Evolutionary conservation across 2,888 invertebrate genomes (phyloP).

Genomic region (Argyra leucocephala): DNA sequence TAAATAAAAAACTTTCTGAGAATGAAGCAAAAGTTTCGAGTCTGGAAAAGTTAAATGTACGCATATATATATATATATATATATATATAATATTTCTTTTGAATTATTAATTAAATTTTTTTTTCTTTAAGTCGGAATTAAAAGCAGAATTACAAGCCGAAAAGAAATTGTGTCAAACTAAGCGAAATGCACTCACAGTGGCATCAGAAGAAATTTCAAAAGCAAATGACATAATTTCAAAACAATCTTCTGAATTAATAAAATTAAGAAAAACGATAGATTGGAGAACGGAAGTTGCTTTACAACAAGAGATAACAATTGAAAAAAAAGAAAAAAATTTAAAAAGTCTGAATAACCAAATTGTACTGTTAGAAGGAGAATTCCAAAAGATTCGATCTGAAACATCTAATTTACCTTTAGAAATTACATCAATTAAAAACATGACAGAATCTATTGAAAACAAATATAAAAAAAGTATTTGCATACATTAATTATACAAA

Average conservation of each 20-base stretch:
- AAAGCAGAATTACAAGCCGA: conserved; percentile 41
- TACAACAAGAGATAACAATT: conserved; percentile 38
- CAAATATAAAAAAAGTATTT: conserved; percentile 38
- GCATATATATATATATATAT: conserved; percentile 8
- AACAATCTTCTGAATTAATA: conserved; percentile 35
- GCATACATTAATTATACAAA: not conserved
- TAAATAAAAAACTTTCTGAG: conserved; percentile 34
- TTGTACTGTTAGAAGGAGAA: conserved; percentile 28
- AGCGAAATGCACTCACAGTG: conserved; percentile 39
- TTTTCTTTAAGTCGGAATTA: conserved; percentile 32
- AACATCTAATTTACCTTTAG: conserved; percentile 29
- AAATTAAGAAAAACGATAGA: conserved; percentile 35
- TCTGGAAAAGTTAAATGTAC: conserved; percentile 36
- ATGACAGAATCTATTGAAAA: conserved; percentile 34
- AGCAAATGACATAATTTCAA: conserved; percentile 40
- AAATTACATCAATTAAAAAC: conserved; percentile 35
- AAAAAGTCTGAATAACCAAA: conserved; percentile 28
- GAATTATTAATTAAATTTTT: not conserved
- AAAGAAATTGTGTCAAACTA: conserved; percentile 39
- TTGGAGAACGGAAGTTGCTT: conserved; percentile 39
- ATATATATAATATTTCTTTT: not conserved
- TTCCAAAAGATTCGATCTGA: conserved; percentile 32
- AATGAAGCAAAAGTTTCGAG: conserved; percentile 36
- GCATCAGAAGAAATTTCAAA: conserved; percentile 42
- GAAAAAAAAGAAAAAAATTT: conserved; percentile 33